A percentile compares a stretch with the other conserved stretches of the same genome.
Conservation (phyloP, 35 echinoderm and acorn worm genomes). For the Nesometra sesokonis region DNA sequence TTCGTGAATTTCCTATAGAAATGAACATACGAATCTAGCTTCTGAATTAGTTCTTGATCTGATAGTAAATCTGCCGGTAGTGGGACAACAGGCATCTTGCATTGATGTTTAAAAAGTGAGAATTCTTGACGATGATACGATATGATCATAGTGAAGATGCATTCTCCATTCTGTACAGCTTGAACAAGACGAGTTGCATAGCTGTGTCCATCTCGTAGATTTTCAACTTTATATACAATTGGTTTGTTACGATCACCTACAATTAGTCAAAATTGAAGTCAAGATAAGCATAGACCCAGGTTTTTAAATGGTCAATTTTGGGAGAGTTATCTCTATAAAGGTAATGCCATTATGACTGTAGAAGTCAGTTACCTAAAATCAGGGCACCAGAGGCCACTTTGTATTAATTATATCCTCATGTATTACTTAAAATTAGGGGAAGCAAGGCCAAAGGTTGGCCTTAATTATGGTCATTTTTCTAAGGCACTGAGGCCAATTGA, state of each 20-base stretch:
- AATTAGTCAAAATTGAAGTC: background rate
- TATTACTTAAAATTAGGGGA: too few relatives aligned
- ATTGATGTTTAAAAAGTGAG: conserved; percentile 66
- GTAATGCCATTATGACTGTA: too few relatives aligned
- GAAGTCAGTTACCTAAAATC: too few relatives aligned
- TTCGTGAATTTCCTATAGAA: too few relatives aligned
- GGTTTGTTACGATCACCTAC: conserved; percentile 52
- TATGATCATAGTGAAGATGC: conserved; percentile 69
- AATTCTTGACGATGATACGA: conserved; percentile 69
- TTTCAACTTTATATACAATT: conserved; percentile 68
- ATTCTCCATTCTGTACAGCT: conserved; percentile 57
- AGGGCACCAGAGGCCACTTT: too few relatives aligned
- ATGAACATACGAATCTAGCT: conserved; percentile 51
- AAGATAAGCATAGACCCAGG: too few relatives aligned
- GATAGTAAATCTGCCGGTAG: conserved; percentile 48
- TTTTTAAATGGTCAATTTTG: too few relatives aligned
- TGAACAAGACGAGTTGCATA: conserved; percentile 66
- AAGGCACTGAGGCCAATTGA: too few relatives aligned
- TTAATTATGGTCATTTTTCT: too few relatives aligned
- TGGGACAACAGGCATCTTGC: conserved; percentile 65
- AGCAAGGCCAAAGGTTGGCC: too few relatives aligned
- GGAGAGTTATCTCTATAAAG: too few relatives aligned
- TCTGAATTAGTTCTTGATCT: conserved; percentile 33
- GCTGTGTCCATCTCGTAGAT: conserved; percentile 64
- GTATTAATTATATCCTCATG: too few relatives aligned